Evolutionary conservation across 2,797 vertebrate genomes (phyloP).

Genomic region (Parauchenoglanis ngamensis): DNA sequence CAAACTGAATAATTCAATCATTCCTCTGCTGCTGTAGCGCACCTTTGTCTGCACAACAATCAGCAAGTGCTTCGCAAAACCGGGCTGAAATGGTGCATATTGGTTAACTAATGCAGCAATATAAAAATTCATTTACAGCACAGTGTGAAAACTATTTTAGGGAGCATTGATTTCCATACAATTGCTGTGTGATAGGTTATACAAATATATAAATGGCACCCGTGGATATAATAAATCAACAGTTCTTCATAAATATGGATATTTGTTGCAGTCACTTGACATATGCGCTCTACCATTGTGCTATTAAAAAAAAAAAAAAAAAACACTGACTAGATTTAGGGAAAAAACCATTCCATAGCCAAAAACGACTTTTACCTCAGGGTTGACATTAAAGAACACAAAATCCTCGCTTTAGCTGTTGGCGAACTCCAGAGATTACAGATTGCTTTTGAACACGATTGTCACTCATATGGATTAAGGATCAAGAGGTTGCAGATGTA

Average conservation of each 20-base stretch:
- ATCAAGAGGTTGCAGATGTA: constrained; percentile 63
- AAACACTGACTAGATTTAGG: neutral
- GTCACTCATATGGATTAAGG: constrained; percentile 58
- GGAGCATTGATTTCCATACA: constrained; percentile 54
- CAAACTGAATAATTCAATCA: constrained; percentile 85
- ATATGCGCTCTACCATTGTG: neutral
- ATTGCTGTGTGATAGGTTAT: constrained; percentile 37
- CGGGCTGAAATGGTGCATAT: constrained; percentile 42
- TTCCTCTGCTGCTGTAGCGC: constrained; percentile 69
- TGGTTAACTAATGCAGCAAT: constrained; percentile 42
- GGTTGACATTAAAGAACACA: constrained; percentile 27
- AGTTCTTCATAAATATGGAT: constrained; percentile 24
- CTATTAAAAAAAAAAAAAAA: neutral
- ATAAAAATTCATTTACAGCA: constrained; percentile 49
- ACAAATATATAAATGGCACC: constrained; percentile 35
- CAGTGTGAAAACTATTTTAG: constrained; percentile 49
- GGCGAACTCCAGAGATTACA: constrained; percentile 40
- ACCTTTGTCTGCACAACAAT: constrained; percentile 75
- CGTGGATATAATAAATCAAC: constrained; percentile 24
- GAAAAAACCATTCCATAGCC: neutral
- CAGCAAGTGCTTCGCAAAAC: constrained; percentile 70
- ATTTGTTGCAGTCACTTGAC: constrained; percentile 12
- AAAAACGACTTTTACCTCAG: constrained; percentile 9
- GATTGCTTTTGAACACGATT: constrained; percentile 62
- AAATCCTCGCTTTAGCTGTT: constrained; percentile 31